Evolutionary conservation across 2,888 invertebrate species (phyloP), one percentile per base, ranked within the genome.

Genomic region (Ophioninae sp.): DNA sequence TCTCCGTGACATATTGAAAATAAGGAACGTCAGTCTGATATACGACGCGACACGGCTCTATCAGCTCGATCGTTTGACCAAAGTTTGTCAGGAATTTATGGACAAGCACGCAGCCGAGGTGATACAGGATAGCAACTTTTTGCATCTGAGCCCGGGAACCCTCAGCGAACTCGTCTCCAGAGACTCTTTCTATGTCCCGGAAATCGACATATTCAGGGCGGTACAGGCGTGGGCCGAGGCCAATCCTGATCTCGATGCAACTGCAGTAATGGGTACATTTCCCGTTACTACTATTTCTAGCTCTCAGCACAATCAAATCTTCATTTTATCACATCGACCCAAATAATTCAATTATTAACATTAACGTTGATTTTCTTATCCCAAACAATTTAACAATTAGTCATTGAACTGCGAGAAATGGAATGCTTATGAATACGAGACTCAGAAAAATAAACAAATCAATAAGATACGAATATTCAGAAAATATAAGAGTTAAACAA

Each of bases 111-210:
- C 99, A 0, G 93, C 94, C 0, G 97, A 97, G 75, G 95, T 99
- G 61, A 94, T 99, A 67, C 94, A 95, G 81, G 97, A 98, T 88
- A 97, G 98, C 85, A 95, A 96, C 5, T 98, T 99, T 92, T 93
- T 96, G 41, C 95, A 95, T 89, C 94, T 99, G 13, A 98, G 98
- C 69, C 95, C 96, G 95, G 95, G 95, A 88, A 96, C 98, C 0
- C 93, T 99, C 76, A 96, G 96, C 89, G 97, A 98, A 91, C 94
- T 99, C 8, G 94, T 99, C 50, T 95, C 96, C 73, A 94, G 99
- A 72, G 98, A 99, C 93, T 99, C 99, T 7, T 99, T 99, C 94
- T 99, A 97, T 94, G 99, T 98, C 0, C 96, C 97, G 0, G 99
- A 99, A 93, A 97, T 98, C 59, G 97, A 98, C 89, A 99, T 99